These are phyloP conservation scores for Pandemis corylana DNA, from an alignment of 2,888 invertebrate genomes.

Conservation along the genomic window DNA sequence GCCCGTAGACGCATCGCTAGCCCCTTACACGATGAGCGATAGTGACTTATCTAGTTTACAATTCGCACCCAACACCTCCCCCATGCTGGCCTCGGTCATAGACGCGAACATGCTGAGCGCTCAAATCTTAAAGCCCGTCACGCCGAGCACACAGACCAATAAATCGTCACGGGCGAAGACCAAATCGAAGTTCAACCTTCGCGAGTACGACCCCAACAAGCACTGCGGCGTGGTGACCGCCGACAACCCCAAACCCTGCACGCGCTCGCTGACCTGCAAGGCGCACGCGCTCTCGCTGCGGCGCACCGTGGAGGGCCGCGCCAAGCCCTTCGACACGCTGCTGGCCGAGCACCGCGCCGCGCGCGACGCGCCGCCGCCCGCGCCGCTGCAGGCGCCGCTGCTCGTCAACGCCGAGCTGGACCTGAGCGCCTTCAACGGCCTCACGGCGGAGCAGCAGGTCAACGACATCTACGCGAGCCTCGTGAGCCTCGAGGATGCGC, in stretches of 20 bases:
- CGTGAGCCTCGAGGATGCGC: constrained; percentile 70
- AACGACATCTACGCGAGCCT: constrained; percentile 75
- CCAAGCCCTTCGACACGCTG: constrained; percentile 90
- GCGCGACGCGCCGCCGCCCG: constrained; percentile 73
- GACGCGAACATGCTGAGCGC: constrained; percentile 57
- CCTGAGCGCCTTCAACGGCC: constrained; percentile 68
- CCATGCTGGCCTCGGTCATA: constrained; percentile 62
- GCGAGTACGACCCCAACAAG: constrained; percentile 92
- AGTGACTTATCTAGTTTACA: constrained; percentile 68
- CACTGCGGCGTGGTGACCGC: constrained; percentile 92
- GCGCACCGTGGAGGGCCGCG: constrained; percentile 88
- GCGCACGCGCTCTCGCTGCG: constrained; percentile 88
- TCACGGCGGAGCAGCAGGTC: constrained; percentile 74
- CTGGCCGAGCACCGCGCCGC: constrained; percentile 89
- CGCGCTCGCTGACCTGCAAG: constrained; percentile 90
- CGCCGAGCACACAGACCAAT: constrained; percentile 62
- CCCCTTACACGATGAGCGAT: constrained; percentile 67
- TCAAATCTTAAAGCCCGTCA: constrained; percentile 57
- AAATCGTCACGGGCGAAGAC: constrained; percentile 66
- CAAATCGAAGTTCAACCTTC: constrained; percentile 79
- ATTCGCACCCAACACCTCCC: constrained; percentile 72
- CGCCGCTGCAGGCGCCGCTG: constrained; percentile 61
- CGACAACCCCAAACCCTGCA: constrained; percentile 90
- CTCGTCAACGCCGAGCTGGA: constrained; percentile 73
- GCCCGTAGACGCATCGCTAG: constrained; percentile 60